Evolutionary conservation across 1,140 invertebrate species (phyloP).

Genomic region (Sycobia sp.): DNA sequence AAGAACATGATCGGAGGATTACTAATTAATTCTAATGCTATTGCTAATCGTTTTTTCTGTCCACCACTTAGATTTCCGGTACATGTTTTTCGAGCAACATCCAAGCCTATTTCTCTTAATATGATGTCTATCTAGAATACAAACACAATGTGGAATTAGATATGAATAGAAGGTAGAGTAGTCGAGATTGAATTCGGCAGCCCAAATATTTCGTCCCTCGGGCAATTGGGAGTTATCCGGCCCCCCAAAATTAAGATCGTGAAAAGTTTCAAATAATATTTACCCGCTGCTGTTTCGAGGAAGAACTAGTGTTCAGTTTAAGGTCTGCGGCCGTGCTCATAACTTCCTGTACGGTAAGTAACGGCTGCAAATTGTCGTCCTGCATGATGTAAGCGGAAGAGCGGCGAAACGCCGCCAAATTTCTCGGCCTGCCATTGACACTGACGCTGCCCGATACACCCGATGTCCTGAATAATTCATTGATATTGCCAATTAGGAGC

Average conservation of each 20-base stretch:
- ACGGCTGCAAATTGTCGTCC: conserved; percentile 81
- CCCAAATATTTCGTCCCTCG: no score
- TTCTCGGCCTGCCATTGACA: conserved; percentile 74
- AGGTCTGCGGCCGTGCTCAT: conserved; percentile 87
- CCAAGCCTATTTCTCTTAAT: conserved; percentile 72
- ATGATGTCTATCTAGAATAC: conserved; percentile 71
- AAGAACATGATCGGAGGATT: conserved; percentile 92
- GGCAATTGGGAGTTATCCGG: neutral
- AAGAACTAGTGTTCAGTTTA: conserved; percentile 72
- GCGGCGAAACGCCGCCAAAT: conserved; percentile 78
- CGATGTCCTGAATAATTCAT: conserved; percentile 57
- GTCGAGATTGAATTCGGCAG: no score
- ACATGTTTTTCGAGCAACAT: conserved; percentile 69
- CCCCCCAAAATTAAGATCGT: neutral
- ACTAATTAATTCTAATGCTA: conserved; percentile 84
- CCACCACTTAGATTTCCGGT: conserved; percentile 83
- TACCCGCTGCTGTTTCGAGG: conserved; percentile 73
- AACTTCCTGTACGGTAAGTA: conserved; percentile 84
- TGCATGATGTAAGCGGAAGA: conserved; percentile 92
- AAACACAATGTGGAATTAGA: neutral
- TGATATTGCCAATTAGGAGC: no score
- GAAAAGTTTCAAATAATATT: neutral
- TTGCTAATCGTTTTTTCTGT: conserved; percentile 84
- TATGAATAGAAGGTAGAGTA: no score
- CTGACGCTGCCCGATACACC: conserved; percentile 64